Conservation (phyloP, 1,140 invertebrate species). For the Centruroides sculpturatus region DNA sequence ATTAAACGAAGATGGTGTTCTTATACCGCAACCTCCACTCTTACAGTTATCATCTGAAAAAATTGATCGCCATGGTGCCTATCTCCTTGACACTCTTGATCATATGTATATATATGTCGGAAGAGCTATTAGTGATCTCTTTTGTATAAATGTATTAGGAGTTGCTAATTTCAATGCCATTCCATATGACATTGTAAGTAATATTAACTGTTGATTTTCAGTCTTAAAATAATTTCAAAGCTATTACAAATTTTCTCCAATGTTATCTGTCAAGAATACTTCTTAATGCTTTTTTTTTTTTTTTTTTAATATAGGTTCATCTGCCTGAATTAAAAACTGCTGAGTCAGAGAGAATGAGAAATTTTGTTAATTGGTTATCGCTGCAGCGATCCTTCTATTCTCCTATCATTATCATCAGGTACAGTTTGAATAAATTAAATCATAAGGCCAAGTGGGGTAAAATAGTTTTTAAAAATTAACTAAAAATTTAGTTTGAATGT, state of each 20-base stretch:
- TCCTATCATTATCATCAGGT: constrained; percentile 70
- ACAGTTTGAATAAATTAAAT: constrained; percentile 11
- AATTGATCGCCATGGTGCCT: constrained; percentile 75
- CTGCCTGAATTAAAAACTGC: constrained; percentile 62
- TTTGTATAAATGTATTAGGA: constrained; percentile 57
- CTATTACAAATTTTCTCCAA: no score
- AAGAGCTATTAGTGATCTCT: constrained; percentile 54
- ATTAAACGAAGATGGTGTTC: constrained; percentile 20
- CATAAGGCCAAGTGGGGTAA: no score
- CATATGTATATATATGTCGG: constrained; percentile 77
- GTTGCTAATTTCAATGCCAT: constrained; percentile 43
- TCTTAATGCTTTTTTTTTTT: constrained; percentile 15
- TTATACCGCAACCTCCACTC: constrained; percentile 32
- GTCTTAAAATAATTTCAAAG: no score
- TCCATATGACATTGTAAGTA: constrained; percentile 47
- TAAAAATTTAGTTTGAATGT: no score
- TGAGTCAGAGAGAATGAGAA: constrained; percentile 56
- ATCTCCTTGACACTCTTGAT: constrained; percentile 75
- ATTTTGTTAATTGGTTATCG: constrained; percentile 70
- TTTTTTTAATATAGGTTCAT: constrained; percentile 41
- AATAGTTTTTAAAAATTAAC: no score
- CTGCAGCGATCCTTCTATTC: constrained; percentile 64
- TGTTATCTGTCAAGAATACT: background rate
- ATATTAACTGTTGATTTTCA: no score
- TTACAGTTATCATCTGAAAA: constrained; percentile 48